Conservation (phyloP, 1,140 invertebrate genomes). For the Atta colombica region DNA sequence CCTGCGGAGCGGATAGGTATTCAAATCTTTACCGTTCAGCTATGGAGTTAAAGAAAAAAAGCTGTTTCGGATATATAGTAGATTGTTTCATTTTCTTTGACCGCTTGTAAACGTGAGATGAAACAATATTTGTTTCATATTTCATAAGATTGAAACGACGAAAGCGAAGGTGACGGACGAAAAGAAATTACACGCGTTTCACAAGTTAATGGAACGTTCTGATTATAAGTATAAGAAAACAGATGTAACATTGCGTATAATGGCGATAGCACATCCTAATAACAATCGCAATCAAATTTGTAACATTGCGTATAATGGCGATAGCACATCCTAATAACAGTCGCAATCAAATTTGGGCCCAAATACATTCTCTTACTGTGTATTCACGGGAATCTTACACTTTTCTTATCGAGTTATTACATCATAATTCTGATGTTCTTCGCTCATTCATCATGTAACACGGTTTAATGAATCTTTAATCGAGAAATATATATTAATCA, state of each 20-base stretch:
- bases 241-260: too few species aligned
- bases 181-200: conserved; percentile 46
- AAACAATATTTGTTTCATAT: conserved; percentile 41
- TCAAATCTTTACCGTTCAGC: conserved; percentile 1
- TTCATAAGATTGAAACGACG: conserved; percentile 35
- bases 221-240: conserved; percentile 36
- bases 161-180: not conserved
- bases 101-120: conserved; percentile 55
- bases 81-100: conserved; percentile 37
- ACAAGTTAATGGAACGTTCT: conserved; percentile 66
- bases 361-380: too few species aligned
- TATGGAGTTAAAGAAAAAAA: conserved; percentile 26
- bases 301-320: too few species aligned
- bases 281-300: too few species aligned
- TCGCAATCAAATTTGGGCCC: too few species aligned
- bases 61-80: not conserved
- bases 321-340: too few species aligned
- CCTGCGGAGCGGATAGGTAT: conserved; percentile 11
- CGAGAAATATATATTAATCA: conserved; percentile 75
- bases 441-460: conserved; percentile 30
- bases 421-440: too few species aligned
- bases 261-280: too few species aligned
- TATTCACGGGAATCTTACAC: too few species aligned
- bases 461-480: conserved; percentile 73
- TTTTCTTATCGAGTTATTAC: too few species aligned